Base-by-base conservation (phyloP, 2,797 vertebrate species). In the Aselliscus stoliczkanus region DNA sequence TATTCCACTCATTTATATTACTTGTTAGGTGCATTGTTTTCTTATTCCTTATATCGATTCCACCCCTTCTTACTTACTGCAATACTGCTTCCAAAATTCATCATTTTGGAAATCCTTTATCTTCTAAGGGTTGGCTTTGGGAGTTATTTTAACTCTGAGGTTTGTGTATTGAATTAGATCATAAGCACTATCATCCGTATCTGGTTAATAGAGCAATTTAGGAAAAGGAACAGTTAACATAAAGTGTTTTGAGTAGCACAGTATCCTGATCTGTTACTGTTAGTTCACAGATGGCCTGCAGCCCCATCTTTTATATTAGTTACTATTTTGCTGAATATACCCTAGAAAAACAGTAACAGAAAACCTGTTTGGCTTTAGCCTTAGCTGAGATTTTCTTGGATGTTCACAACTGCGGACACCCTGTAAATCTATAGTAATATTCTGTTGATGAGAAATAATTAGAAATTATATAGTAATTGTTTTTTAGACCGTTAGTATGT, bases 81-180 rank as follows among this genome's bases (percentile, higher is more conserved):
- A 29, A 27, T 65, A 85, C 94, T 95, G 5, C 76, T 58, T 77
- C 34, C 23, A 25, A 20, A 87, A 27, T 83, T 50, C 9, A 54
- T 93, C 91, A 56, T 54, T 60, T 64, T 31, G 52, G 60, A 75
- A 92, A 96, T 93, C 70, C 92, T 73, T 73, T 20, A 67, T 81
- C 37, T 39, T 37, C 88, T 77, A 77, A 67, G 5, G 2, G 52
- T 97, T 75, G 5, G 84, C 20, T 94, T 97, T 92, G 76, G 29
- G 64, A 88, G 64, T 64, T 92, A 56, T 52, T 88, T 84, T 82
- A 91, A 31, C 87, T 54, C 12, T 70, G 70, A 62, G n/a, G 17
- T 94, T 93, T 96, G 77, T 86, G 5, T 82, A 90, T 85, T 95
- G 84, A 90, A 65, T 92, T 58, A 92, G 58, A 54, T 39, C 34